Evolutionary conservation across 2,113 vertebrate genomes (phyloP).

Genomic region (Glaucomys volans): DNA sequence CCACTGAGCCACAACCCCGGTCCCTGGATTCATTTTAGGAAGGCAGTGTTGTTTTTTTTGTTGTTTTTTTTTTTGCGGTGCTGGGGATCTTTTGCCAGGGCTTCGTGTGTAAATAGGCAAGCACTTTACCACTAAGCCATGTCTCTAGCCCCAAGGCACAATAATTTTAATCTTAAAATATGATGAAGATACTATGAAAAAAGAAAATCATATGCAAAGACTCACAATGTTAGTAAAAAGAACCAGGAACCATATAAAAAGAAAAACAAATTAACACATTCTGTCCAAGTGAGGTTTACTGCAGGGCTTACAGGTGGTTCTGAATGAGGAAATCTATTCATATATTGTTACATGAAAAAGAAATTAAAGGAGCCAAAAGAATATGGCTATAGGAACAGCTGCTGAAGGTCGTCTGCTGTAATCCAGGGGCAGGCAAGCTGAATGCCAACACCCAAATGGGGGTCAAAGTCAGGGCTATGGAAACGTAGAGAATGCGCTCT

Average conservation of each 20-base stretch:
- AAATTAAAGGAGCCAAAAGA: neutral
- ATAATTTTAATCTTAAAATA: neutral
- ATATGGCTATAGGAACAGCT: neutral
- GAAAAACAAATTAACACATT: neutral
- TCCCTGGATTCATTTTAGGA: no score
- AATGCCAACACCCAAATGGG: neutral
- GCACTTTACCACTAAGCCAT: no score
- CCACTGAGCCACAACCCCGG: no score
- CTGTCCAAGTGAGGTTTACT: neutral
- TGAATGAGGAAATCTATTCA: neutral
- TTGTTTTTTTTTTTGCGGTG: no score
- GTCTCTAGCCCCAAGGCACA: no score
- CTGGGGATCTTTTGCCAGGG: no score
- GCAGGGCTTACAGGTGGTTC: neutral
- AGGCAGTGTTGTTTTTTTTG: no score
- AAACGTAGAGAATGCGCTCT: neutral
- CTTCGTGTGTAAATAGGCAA: no score
- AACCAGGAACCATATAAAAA: neutral
- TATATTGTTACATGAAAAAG: neutral
- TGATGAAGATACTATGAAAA: neutral
- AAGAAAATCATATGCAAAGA: neutral
- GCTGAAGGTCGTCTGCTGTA: neutral
- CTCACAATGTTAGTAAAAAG: neutral
- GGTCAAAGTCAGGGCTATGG: neutral
- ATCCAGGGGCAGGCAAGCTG: neutral